Percentiles rank a stretch among this genome's conserved stretches.
Conservation (phyloP, 1,140 invertebrate species). For the Drosophila guanche region DNA sequence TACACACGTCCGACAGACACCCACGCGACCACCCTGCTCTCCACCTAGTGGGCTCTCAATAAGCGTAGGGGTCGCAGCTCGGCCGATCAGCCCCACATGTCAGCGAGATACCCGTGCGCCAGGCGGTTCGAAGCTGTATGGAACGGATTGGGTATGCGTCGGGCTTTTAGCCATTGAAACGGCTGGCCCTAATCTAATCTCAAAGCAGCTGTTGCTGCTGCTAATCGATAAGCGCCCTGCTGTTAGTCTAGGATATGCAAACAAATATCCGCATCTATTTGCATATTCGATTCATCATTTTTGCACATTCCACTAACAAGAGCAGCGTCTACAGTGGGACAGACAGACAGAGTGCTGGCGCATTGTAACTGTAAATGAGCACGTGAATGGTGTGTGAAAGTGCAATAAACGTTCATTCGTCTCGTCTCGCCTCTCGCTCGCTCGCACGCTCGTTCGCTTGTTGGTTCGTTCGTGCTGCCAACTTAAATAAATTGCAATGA, state of each 20-base stretch:
- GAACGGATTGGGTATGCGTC: slow-evolving; percentile 34
- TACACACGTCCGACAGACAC: slow-evolving; percentile 7
- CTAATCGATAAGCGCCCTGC: slow-evolving; percentile 46
- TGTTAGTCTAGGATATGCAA: slow-evolving; percentile 33
- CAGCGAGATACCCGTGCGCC: slow-evolving; percentile 48
- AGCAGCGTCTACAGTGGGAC: not conserved
- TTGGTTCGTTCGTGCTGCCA: slow-evolving; percentile 27
- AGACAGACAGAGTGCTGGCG: slow-evolving; percentile 9
- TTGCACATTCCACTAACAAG: not conserved
- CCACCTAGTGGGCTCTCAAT: not conserved
- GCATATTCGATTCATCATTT: too few relatives aligned
- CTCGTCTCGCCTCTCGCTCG: slow-evolving; percentile 2
- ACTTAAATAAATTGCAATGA: slow-evolving; percentile 76
- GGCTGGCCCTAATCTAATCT: slow-evolving; percentile 61
- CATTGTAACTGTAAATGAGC: slow-evolving; percentile 61
- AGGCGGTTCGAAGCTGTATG: slow-evolving; percentile 61
- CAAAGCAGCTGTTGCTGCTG: not conserved
- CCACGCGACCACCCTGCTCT: slow-evolving; percentile 14
- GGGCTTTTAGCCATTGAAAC: not conserved
- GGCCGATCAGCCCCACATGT: slow-evolving; percentile 13
- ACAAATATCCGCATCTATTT: not conserved
- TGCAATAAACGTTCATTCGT: slow-evolving; percentile 71
- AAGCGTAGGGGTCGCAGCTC: not conserved
- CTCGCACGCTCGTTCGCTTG: not conserved
- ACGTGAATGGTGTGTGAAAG: slow-evolving; percentile 80